phyloP scores from a whole-genome alignment of 1,140 invertebrate species.

The Artemia franciscana region DNA sequence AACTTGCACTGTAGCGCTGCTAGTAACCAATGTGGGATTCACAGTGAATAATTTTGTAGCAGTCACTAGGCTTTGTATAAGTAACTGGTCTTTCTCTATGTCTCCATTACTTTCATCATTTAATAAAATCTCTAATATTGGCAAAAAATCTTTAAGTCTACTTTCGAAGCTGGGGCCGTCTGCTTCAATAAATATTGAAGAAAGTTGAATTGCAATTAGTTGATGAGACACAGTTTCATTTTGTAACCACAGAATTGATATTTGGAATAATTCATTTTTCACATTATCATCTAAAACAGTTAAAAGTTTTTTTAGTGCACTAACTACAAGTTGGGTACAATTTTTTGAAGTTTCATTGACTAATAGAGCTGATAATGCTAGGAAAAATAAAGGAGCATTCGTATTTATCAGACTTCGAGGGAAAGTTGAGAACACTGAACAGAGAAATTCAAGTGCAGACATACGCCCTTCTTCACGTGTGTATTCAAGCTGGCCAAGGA shows the following conservation, averaged over 20 bases:
- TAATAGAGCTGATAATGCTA: slow-evolving; percentile 41
- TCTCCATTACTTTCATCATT: slow-evolving; percentile 15
- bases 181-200: slow-evolving; percentile 40
- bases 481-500: slow-evolving; percentile 52
- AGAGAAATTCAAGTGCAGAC: slow-evolving; percentile 61
- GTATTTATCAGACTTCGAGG: slow-evolving; percentile 29
- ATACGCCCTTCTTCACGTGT: slow-evolving; percentile 49
- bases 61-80: slow-evolving; percentile 41
- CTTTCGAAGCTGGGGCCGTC: slow-evolving; percentile 38
- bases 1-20: slow-evolving; percentile 22
- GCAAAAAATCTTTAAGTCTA: slow-evolving; percentile 29
- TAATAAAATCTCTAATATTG: slow-evolving; percentile 21
- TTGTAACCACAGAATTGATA: slow-evolving; percentile 34
- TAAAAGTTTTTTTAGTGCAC: slow-evolving; percentile 37
- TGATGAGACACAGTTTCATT: slow-evolving; percentile 37
- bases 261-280: slow-evolving; percentile 34
- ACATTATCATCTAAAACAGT: slow-evolving; percentile 27
- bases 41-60: slow-evolving; percentile 34
- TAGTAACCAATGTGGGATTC: slow-evolving; percentile 25
- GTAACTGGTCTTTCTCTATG: slow-evolving; percentile 34
- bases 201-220: slow-evolving; percentile 34
- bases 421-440: slow-evolving; percentile 47
- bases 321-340: slow-evolving; percentile 36
- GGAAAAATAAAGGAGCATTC: slow-evolving; percentile 39
- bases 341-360: slow-evolving; percentile 43